Evolutionary conservation across 2,888 invertebrate genomes (phyloP), one percentile per base, ranked within the genome.

Genomic region (Volucella inanis): DNA sequence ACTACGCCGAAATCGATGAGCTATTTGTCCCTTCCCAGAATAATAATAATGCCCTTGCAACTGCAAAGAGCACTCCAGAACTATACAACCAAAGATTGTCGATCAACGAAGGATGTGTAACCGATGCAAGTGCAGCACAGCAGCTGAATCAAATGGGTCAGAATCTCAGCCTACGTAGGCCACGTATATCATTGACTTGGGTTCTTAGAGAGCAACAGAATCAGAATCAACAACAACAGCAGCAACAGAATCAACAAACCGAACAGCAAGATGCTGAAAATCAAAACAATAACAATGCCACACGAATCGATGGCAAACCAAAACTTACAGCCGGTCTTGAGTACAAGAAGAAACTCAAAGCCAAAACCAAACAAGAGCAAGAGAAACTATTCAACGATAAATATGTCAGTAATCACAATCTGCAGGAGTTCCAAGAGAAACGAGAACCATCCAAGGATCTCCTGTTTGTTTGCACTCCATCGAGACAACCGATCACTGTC

Each of bases 111-210:
- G 87, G 88, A 90, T 89, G 89, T 88, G 82, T 89, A 89, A 88
- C 89, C 80, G 83, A 78, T 31, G 81, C 82, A 61, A 82, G 41
- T 75, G 62, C 87, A 71, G 78, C 77, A 76, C 72, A 79, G 41
- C 70, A 87, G 75, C 81, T 72, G 75, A 88, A 89, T 90, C 90
- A 89, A 89, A 92, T 94, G 94, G 94, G 94, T 90, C 94, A 94
- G 90, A 93, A 92, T 91, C 91, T 93, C 88, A 93, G 94, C 89
- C 92, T 92, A 88, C 90, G 91, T 87, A 92, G 93, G 88, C 93
- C 95, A 87, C 96, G 95, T 91, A 94, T 96, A 91, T 95, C 96
- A 75, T 93, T 96, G 75, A 95, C 95, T 68, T 96, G 96, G 96
- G 95, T 96, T 75, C 92, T 96, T 50, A 94, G 95, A 89, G 95